Evolutionary conservation across 2,113 vertebrate genomes (phyloP), one percentile per base, ranked within the genome.

Genomic region (Siniperca knerii): DNA sequence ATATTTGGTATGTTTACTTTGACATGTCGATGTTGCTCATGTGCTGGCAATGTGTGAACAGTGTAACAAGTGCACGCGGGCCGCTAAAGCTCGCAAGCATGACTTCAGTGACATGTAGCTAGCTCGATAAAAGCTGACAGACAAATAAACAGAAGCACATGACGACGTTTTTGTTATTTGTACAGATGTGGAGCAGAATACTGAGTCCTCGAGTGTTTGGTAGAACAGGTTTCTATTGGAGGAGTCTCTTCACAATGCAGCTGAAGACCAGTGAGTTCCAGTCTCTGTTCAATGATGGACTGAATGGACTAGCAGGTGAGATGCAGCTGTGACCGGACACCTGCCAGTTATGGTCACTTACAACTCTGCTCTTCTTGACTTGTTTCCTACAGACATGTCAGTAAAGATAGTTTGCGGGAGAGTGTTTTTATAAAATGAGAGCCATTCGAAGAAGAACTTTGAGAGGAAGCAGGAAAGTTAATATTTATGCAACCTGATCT

Each of bases 261-360:
- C 83, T 99, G 73, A 96, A 97, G 87, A 96, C 96, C 12, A 95
- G 96, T 0, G 96, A 98, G 82, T 98, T 99, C 82, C 95, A 97
- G 93, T 96, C 95, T 11, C 95, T 99, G 65, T 97, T 99, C 95
- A 97, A 96, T 0, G 96, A 97, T 23, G 98, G 98, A 13, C 91
- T 99, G 50, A 97, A 96, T 55, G 95, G 88, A 23, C 88, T 99
- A 44, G 96, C 97, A 92, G 97, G 98, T 98, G 94, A 94, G 87
- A 20, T 6, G 33, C 37, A 40, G 35, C 29, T 33, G 55, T 15
- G 73, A 35, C 8, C 52, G 11, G 6, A 81, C 58, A 33, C 25
- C 40, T 66, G 46, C 40, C 48, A 11, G n/a, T 3, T 20, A 44
- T 8, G 12, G 11, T 61, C 64, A 16, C 10, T 55, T 44, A 4